Conservation (phyloP, 2,113 vertebrate species). For the Machaerirhynchus nigripectus region DNA sequence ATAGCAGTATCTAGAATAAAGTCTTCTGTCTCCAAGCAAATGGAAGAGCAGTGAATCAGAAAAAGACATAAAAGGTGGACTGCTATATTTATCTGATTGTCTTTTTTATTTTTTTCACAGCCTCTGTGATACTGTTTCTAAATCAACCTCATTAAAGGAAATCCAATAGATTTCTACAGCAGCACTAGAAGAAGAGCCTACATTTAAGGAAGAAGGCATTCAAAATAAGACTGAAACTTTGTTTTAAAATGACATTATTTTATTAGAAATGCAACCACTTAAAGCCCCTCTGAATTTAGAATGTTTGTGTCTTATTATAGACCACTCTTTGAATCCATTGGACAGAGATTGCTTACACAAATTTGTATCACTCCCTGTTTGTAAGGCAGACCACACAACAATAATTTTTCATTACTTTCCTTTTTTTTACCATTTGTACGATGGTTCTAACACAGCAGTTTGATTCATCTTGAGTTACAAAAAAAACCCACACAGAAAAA, state of each 20-base stretch:
- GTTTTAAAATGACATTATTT: not conserved
- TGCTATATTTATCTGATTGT: not conserved
- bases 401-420: not conserved
- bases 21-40: constrained; percentile 55
- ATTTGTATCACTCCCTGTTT: not conserved
- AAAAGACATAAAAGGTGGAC: not conserved
- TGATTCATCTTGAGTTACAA: not conserved
- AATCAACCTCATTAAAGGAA: not conserved
- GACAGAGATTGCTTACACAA: not conserved
- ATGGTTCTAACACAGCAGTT: constrained; percentile 16
- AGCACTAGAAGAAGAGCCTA: not conserved
- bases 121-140: not conserved
- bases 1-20: constrained; percentile 77
- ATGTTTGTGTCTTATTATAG: not conserved
- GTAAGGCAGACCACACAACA: not conserved
- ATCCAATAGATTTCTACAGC: rapidly evolving
- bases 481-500: not conserved
- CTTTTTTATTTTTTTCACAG: not conserved
- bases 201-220: not conserved
- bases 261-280: not conserved
- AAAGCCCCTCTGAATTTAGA: not conserved
- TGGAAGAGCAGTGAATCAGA: not conserved
- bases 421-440: not conserved
- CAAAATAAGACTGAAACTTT: not conserved
- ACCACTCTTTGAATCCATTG: not conserved